These are phyloP conservation scores for Thymelicus acteon DNA, from an alignment of 2,888 invertebrate species.

Conservation along the genomic window DNA sequence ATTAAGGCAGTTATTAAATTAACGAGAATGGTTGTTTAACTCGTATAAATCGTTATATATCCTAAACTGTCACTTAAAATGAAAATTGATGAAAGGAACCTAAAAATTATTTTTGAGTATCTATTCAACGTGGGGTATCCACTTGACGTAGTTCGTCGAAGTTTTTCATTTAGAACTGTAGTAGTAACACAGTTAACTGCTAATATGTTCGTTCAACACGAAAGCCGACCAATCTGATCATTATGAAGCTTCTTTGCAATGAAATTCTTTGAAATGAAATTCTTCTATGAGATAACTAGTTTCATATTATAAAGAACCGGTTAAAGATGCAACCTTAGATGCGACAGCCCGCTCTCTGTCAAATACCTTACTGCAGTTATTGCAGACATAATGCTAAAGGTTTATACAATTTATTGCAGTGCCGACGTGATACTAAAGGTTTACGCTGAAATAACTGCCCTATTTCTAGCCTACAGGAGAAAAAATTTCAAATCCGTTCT, in stretches of 20 bases:
- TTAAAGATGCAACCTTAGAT: conserved; percentile 22
- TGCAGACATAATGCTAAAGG: conserved; percentile 22
- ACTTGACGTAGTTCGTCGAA: no score
- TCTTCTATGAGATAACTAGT: conserved; percentile 34
- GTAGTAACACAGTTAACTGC: neutral
- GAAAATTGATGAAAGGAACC: no score
- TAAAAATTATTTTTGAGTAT: no score
- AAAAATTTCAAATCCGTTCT: no score
- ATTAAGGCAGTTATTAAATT: no score
- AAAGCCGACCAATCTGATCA: neutral
- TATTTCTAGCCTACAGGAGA: no score
- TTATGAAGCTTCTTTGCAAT: conserved; percentile 25
- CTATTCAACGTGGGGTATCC: no score
- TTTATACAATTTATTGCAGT: neutral
- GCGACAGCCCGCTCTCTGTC: conserved; percentile 21
- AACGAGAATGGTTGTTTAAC: no score
- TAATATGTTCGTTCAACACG: neutral
- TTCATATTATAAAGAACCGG: conserved; percentile 35
- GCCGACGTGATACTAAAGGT: neutral
- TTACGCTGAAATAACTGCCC: no score
- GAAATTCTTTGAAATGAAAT: conserved; percentile 20
- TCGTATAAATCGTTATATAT: no score
- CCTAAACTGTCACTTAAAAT: no score
- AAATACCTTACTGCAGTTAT: conserved; percentile 24
- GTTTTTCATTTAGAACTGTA: no score